Percentiles rank a stretch among this genome's conserved stretches.
Evolutionary conservation across 23 tunicate species (phyloP).

Genomic region (Ascidia mentula): DNA sequence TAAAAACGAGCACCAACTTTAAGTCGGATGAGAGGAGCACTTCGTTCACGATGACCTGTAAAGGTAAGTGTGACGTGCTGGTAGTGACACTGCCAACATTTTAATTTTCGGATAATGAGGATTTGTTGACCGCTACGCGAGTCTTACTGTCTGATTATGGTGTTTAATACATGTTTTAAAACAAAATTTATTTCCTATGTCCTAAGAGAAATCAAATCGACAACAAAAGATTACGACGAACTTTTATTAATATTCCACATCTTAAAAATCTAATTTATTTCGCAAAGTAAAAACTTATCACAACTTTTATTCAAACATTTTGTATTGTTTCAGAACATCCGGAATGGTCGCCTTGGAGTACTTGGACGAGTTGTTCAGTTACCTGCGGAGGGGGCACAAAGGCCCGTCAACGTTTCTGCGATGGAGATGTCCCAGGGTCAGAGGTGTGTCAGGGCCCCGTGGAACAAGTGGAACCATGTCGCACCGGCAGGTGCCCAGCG

Average conservation of each 20-base stretch:
- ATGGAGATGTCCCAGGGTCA: slow-evolving; percentile 59
- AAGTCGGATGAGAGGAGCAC: slow-evolving; percentile 13
- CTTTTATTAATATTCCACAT: no score
- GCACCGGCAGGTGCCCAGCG: slow-evolving; percentile 57
- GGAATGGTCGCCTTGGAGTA: slow-evolving; percentile 78
- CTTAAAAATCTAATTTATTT: no score
- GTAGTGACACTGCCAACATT: no score
- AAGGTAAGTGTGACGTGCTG: slow-evolving; percentile 11
- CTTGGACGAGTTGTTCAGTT: slow-evolving; percentile 65
- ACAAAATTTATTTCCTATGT: no score
- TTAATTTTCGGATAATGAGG: no score
- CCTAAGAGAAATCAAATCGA: no score
- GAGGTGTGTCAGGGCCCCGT: slow-evolving; percentile 49
- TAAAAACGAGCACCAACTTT: slow-evolving; percentile 39
- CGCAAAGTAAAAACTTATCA: no score
- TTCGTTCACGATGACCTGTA: slow-evolving; percentile 30
- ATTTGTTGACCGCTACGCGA: no score
- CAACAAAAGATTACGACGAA: no score
- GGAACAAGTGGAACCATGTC: slow-evolving; percentile 37
- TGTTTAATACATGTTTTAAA: no score
- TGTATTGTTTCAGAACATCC: slow-evolving; percentile 45
- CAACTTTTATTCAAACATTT: no score
- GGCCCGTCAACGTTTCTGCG: slow-evolving; percentile 56
- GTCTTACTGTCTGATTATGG: no score
- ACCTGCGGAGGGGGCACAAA: slow-evolving; percentile 78